Percentiles rank a stretch among this genome's conserved stretches.
phyloP scores from a whole-genome alignment of 2,797 vertebrate genomes.

The Lepidocolaptes lacrymiger region DNA sequence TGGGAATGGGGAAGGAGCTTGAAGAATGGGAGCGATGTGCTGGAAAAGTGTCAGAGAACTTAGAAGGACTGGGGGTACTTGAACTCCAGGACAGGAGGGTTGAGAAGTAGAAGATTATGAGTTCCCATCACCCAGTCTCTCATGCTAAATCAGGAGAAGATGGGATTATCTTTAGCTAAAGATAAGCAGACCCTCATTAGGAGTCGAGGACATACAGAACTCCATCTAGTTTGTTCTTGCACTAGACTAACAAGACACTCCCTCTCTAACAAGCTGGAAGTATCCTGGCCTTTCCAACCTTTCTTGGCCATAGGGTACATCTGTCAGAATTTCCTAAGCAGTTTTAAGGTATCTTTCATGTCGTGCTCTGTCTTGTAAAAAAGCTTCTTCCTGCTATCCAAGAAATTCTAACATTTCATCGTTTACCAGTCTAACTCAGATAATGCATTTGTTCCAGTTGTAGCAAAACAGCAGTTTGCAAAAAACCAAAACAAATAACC shows the following conservation, averaged over 20 bases:
- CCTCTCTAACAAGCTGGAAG: not conserved
- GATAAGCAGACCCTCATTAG: constrained; percentile 40
- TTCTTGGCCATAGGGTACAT: not conserved
- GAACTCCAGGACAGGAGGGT: constrained; percentile 36
- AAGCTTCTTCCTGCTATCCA: not conserved
- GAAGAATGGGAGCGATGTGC: not conserved
- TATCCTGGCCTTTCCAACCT: not conserved
- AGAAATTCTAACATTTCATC: not conserved
- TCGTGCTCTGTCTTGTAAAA: not conserved
- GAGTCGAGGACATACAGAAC: not conserved
- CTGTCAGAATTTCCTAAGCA: not conserved
- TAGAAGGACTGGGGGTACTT: not conserved
- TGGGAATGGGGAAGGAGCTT: not conserved
- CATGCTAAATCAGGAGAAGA: not conserved
- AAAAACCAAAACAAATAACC: not conserved
- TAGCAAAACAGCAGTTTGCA: not conserved
- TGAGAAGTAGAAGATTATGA: constrained; percentile 9
- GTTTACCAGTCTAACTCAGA: not conserved
- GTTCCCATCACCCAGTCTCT: constrained; percentile 6
- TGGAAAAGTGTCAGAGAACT: constrained; percentile 34
- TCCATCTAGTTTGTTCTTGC: not conserved
- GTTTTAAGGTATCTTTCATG: not conserved
- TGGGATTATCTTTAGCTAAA: not conserved
- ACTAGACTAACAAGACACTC: not conserved
- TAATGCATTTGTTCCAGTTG: not conserved